Base-by-base conservation (phyloP, 2,888 invertebrate genomes). In the Choristoneura rosaceana region DNA sequence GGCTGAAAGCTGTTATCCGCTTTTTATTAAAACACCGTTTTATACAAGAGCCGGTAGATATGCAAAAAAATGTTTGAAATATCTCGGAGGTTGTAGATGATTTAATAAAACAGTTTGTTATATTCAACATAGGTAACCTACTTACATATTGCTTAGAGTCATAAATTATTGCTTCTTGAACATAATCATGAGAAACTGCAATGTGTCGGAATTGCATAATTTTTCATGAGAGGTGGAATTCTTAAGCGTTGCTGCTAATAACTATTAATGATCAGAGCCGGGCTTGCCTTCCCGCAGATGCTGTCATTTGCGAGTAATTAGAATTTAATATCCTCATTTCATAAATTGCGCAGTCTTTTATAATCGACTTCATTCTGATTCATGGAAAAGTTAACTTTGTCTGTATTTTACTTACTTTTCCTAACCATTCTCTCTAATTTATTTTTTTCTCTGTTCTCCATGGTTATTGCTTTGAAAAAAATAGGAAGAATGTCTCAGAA, bases 11-110 rank as follows among this genome's bases (percentile, higher is more conserved):
- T 81, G 87, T 91, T 88, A 93, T 92, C 93, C 93, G 88, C 83
- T 90, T 91, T 73, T 93, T 93, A 93, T 93, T 93, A 93, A 92
- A 93, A 92, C 90, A 91, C 85, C 86, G 87, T 84, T 86, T 86
- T 87, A 87, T 89, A 83, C 82, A 85, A 84, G 86, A 81, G 84
- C 82, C 81, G 84, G 79, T 81, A 83, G 82, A 86, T 89, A 15
- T 2, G 25, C 25, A 52, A 52, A 91, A 88, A 89, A 86, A 84
- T 84, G 84, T 83, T 77, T 77, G 75, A 76, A 77, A 78, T 79
- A 76, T 73, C 59, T n/a, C 47, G 47, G 63, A 59, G 63, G 63
- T 63, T 33, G 38, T 38, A 50, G 47, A 59, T 58, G n/a, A 41
- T 62, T 59, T 73, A 58, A 65, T 66, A 55, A 68, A 73, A 68